phyloP scores from a whole-genome alignment of 2,797 vertebrate species.

The Nannoperca australis region DNA sequence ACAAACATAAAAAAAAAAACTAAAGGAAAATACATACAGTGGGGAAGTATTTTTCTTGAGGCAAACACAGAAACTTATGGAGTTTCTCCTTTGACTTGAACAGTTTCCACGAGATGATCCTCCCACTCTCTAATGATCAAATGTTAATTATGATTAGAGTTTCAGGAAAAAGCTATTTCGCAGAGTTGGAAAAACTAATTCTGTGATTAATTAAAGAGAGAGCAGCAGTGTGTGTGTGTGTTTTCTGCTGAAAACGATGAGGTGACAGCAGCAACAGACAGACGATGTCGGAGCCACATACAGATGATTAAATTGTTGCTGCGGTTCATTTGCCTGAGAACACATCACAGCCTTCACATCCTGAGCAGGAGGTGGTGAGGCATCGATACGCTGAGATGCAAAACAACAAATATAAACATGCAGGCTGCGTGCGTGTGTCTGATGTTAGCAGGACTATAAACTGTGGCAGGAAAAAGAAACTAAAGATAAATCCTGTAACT shows the following conservation, averaged over 20 bases:
- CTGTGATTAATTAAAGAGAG: conserved; percentile 3
- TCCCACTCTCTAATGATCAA: conserved; percentile 34
- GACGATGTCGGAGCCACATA: background rate
- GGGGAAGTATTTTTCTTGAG: background rate
- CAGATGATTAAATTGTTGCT: background rate
- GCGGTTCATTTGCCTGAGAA: conserved; percentile 42
- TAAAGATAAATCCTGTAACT: background rate
- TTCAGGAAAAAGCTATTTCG: conserved; percentile 27
- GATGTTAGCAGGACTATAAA: background rate
- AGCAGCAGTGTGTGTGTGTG: conserved; percentile 11
- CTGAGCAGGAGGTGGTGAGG: background rate
- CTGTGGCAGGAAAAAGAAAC: background rate
- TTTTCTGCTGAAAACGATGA: conserved; percentile 8
- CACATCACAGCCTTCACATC: conserved; percentile 1
- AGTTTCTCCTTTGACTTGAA: background rate
- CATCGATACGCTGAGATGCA: background rate
- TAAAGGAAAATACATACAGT: background rate
- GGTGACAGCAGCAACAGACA: conserved; percentile 3
- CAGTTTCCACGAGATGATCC: conserved; percentile 1
- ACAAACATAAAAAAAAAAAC: background rate
- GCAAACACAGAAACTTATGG: background rate
- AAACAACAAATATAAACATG: conserved; percentile 21
- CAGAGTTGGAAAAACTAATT: conserved; percentile 6
- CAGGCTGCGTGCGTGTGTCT: background rate
- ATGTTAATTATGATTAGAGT: conserved; percentile 45